phyloP scores from a whole-genome alignment of 2,888 invertebrate genomes.

The Cheilosia scutellata region DNA sequence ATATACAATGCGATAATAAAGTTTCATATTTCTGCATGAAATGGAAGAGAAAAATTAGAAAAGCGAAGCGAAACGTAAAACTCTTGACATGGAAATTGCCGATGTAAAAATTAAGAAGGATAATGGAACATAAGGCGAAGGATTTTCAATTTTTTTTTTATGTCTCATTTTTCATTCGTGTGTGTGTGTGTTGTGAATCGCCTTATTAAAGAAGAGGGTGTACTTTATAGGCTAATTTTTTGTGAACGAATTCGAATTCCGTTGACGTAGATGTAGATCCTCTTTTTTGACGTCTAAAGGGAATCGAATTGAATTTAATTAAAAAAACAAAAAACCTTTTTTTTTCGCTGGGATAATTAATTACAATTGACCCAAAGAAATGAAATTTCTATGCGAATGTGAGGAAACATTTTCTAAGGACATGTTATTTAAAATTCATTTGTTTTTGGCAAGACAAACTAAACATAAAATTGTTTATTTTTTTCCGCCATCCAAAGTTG shows the following conservation, averaged over 20 bases:
- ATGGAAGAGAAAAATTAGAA: conserved; percentile 14
- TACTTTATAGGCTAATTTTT: neutral
- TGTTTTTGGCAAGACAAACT: neutral
- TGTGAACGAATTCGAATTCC: neutral
- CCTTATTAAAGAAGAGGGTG: neutral
- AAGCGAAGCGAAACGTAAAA: conserved; percentile 43
- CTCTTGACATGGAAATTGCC: conserved; percentile 66
- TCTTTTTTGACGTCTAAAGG: neutral
- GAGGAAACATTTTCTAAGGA: neutral
- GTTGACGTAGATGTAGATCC: neutral
- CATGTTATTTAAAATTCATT: neutral
- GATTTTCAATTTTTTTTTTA: conserved; percentile 46
- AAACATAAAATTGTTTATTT: neutral
- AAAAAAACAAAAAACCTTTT: neutral
- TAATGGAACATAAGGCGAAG: conserved; percentile 52
- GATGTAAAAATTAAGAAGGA: conserved; percentile 71
- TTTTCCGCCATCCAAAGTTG: neutral
- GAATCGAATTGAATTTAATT: neutral
- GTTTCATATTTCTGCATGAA: conserved; percentile 51
- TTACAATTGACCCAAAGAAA: conserved; percentile 1
- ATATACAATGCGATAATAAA: conserved; percentile 62
- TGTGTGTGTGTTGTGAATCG: neutral
- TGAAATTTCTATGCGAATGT: neutral
- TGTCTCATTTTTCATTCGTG: conserved; percentile 44
- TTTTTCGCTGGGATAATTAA: neutral